Base-by-base conservation (phyloP, 1,140 invertebrate species). In the Archegozetes longisetosus region DNA sequence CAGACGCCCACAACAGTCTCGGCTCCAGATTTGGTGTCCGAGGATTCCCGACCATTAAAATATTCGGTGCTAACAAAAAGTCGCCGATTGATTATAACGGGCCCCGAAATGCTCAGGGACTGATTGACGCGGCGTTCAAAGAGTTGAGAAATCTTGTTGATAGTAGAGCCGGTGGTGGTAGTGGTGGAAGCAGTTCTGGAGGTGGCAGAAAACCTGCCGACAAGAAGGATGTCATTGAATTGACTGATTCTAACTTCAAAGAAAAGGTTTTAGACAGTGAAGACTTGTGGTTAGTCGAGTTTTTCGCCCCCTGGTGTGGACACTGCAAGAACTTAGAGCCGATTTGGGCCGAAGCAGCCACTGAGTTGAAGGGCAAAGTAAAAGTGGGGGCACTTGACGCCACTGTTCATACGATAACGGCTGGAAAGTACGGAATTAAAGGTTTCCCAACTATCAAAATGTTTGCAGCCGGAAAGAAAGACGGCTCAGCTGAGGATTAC, bases 361-460 rank as follows among this genome's bases (percentile, higher is more conserved):
- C 83, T 25, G 83, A 94, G 70, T 77, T 98, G 1, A 95, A 95
- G 74, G 94, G 93, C 24, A 85, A 88, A 74, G 84, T 76, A 2
- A 96, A 96, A 77, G 70, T 99, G 20, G 95, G 93, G 61, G 91
- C 93, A 46, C 68, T 98, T 0, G 96, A 99, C 78, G 94, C 95
- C 0, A 98, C 95, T 13, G 87, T 88, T 0, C 80, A 98, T 72
- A 81, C 80, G 62, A 68, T 75, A 3, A 90, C 88, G 74, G 87
- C 77, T 12, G 70, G 67, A 50, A 71, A 72, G 70, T 80, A 78
- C 63, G 71, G 69, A 32, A 82, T 98, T 32, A 80, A 84, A 66
- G 94, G 95, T 0, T 98, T 93, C 75, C 95, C 95, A 12, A 97
- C 94, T 9, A 98, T 99, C 62, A 98, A 98, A 74, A 83, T 84